A percentile compares a stretch with the other conserved stretches of the same genome.
Conservation (phyloP, 2,888 invertebrate genomes). For the Phaedon cochleariae region DNA sequence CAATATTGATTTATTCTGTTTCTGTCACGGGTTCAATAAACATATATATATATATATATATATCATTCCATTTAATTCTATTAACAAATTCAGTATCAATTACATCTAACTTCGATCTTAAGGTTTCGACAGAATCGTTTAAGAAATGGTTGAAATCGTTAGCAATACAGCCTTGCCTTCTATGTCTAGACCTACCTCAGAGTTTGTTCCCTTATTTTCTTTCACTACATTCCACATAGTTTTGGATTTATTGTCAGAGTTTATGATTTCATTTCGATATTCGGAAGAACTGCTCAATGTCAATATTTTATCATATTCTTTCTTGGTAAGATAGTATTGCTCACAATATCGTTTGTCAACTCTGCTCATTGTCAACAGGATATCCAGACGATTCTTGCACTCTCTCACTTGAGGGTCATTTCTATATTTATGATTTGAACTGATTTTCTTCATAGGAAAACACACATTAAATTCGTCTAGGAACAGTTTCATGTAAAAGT, state of each 20-base stretch:
- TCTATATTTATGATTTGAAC: background rate
- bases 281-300: background rate
- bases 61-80: no score
- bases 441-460: background rate
- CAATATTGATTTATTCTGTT: no score
- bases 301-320: background rate
- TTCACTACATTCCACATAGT: background rate
- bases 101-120: no score
- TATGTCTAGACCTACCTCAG: no score
- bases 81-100: no score
- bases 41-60: no score
- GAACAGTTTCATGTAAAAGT: background rate
- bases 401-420: background rate
- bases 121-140: no score
- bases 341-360: conserved; percentile 3
- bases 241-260: background rate
- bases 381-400: conserved; percentile 4
- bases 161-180: no score
- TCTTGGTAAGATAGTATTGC: background rate
- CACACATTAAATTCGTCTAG: background rate
- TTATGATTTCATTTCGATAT: background rate
- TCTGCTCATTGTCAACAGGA: background rate
- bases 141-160: no score
- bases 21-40: no score
- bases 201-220: background rate